Evolutionary conservation across 2,113 vertebrate genomes (phyloP).

Genomic region (Pygoscelis antarcticus): DNA sequence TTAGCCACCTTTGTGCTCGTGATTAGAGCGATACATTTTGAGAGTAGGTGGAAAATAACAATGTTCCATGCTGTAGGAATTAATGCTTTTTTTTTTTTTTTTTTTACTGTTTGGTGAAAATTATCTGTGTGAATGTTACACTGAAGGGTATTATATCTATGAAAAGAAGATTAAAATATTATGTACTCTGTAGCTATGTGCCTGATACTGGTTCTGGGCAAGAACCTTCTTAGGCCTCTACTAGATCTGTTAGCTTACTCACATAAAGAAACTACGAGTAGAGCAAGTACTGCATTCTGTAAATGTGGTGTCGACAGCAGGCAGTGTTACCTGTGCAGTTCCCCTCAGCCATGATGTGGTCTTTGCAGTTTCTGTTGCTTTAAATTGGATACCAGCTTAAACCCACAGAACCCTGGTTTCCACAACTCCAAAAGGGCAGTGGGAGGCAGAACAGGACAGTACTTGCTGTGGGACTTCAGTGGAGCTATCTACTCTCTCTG

Average conservation of each 20-base stretch:
- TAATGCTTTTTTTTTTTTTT: not conserved
- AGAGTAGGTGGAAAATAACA: not conserved
- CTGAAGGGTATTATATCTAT: not conserved
- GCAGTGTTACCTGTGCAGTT: not conserved
- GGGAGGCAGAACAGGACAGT: not conserved
- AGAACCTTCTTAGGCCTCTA: not conserved
- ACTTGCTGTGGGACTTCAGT: not conserved
- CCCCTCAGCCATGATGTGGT: not conserved
- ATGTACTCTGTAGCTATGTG: not conserved
- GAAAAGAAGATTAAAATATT: not conserved
- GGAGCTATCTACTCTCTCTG: not conserved
- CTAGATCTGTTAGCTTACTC: not conserved
- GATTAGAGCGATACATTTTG: not conserved
- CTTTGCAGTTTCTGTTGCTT: not conserved
- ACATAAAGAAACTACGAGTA: fast-evolving
- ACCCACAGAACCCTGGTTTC: not conserved
- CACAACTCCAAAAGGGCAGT: fast-evolving
- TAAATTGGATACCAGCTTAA: not conserved
- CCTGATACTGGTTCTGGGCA: not conserved
- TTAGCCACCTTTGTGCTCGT: not conserved
- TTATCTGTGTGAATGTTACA: not conserved
- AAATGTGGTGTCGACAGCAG: not conserved
- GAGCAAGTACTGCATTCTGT: not conserved
- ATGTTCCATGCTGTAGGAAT: not conserved
- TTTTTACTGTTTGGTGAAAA: not conserved